Evolutionary conservation across 2,888 invertebrate species (phyloP), one percentile per base, ranked within the genome.

Genomic region (Lasioglossum calceatum): DNA sequence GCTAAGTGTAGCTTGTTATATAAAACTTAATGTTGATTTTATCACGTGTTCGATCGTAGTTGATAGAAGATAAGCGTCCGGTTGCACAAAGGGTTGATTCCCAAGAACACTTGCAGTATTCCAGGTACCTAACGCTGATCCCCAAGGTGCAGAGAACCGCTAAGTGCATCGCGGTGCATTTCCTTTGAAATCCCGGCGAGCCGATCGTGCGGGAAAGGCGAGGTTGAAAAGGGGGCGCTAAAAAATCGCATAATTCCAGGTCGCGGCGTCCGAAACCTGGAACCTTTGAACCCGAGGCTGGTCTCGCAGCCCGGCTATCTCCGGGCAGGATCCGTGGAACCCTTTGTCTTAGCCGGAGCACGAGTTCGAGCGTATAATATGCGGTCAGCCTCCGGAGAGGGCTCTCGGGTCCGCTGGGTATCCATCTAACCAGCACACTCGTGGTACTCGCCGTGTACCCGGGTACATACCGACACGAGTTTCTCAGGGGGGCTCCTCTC

Each of bases 261-360:
- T 50, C 19, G 58, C 77, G 14, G 61, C 64, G 75, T 54, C 80
- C 67, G 50, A 84, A 81, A 78, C 44, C 72, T 72, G 72, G 78
- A 81, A 83, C 87, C 78, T 83, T 79, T 78, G 78, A 82, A 87
- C 87, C 75, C 58, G 4, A 12, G 70, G 47, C 36, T 72, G 75
- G 64, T 39, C 81, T 81, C 50, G 67, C 77, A 82, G 71, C 54
- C 73, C 85, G 77, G 71, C 83, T 91, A 92, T 91, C 89, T 88
- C 81, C 50, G 72, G 39, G 79, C 87, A 76, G 87, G 81, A 87
- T 89, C 87, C 90, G 73, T 84, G 76, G 77, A 84, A 84, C 81
- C 85, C 91, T 93, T 92, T 93, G 93, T 92, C 89, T 93, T 88
- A 91, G 89, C 87, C 79, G 47, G 85, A 84, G 90, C 91, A 92